phyloP scores from a whole-genome alignment of 2,888 invertebrate genomes.

The Stratiomys singularior region DNA sequence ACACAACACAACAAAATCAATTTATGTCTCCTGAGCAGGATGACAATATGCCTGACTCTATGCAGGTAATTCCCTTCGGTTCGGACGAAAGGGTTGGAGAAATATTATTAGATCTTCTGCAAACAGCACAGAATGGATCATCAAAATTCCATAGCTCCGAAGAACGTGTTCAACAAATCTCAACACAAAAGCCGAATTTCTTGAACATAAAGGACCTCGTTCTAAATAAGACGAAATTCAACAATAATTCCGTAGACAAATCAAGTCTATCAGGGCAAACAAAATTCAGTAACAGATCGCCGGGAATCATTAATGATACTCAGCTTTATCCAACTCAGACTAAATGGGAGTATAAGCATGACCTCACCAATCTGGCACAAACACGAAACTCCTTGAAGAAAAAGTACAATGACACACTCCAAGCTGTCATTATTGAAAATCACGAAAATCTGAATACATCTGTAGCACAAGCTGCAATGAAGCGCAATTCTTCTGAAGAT shows the following conservation, averaged over 20 bases:
- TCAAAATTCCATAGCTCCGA: conserved; percentile 54
- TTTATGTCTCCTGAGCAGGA: too few species aligned
- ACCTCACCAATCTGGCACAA: conserved; percentile 50
- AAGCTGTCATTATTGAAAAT: conserved; percentile 73
- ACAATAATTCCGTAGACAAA: background rate
- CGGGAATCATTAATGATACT: conserved; percentile 60
- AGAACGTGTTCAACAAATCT: conserved; percentile 48
- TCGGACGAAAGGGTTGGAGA: conserved; percentile 61
- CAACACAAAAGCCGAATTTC: conserved; percentile 59
- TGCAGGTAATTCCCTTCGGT: too few species aligned
- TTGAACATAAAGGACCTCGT: conserved; percentile 65
- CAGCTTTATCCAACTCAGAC: conserved; percentile 64
- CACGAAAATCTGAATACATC: conserved; percentile 59
- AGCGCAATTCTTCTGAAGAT: conserved; percentile 64
- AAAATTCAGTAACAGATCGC: conserved; percentile 49
- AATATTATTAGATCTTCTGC: conserved; percentile 62
- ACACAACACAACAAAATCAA: too few species aligned
- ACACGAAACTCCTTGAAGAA: conserved; percentile 64
- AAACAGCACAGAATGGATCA: conserved; percentile 59
- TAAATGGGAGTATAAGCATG: conserved; percentile 71
- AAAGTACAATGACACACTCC: conserved; percentile 72
- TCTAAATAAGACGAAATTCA: conserved; percentile 57
- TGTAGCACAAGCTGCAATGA: conserved; percentile 59
- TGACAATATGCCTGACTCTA: too few species aligned
- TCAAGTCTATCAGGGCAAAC: too few species aligned